A percentile compares a stretch with the other conserved stretches of the same genome.
phyloP scores from a whole-genome alignment of 2,888 invertebrate genomes.

The Teleiodes luculella region DNA sequence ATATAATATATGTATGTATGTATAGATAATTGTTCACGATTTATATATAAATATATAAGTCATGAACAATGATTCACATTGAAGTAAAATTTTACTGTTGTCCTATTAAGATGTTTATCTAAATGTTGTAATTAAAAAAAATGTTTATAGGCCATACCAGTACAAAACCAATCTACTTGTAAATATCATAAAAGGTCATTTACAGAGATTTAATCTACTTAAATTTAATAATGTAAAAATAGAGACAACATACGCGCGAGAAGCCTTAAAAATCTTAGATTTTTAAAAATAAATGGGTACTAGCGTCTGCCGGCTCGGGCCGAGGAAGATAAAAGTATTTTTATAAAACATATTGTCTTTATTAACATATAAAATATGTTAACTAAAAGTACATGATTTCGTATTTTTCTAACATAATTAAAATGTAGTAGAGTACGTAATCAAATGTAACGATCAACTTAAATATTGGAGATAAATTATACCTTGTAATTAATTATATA shows the following conservation, averaged over 20 bases:
- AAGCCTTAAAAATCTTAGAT: conserved; percentile 78
- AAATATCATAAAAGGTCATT: conserved; percentile 63
- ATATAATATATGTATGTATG: too few species aligned
- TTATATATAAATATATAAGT: conserved; percentile 31
- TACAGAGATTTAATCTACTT: conserved; percentile 69
- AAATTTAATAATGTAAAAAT: conserved; percentile 41
- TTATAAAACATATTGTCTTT: conserved; percentile 77
- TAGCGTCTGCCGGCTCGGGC: conserved; percentile 66
- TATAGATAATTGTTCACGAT: too few species aligned
- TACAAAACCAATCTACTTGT: conserved; percentile 63
- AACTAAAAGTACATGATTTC: conserved; percentile 76
- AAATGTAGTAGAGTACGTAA: conserved; percentile 65
- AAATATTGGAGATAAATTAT: conserved; percentile 58
- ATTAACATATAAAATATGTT: conserved; percentile 78
- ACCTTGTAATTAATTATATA: conserved; percentile 23
- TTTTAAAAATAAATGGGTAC: conserved; percentile 72
- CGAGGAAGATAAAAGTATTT: conserved; percentile 70
- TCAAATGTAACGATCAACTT: conserved; percentile 62
- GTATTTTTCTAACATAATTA: conserved; percentile 73
- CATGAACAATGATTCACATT: conserved; percentile 33
- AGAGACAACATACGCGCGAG: conserved; percentile 69
- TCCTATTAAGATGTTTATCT: conserved; percentile 54
- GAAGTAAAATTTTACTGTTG: conserved; percentile 49
- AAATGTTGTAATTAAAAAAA: conserved; percentile 59
- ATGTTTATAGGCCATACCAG: conserved; percentile 70